Conservation (phyloP, 1,140 invertebrate species). For the Nasonia giraulti region DNA sequence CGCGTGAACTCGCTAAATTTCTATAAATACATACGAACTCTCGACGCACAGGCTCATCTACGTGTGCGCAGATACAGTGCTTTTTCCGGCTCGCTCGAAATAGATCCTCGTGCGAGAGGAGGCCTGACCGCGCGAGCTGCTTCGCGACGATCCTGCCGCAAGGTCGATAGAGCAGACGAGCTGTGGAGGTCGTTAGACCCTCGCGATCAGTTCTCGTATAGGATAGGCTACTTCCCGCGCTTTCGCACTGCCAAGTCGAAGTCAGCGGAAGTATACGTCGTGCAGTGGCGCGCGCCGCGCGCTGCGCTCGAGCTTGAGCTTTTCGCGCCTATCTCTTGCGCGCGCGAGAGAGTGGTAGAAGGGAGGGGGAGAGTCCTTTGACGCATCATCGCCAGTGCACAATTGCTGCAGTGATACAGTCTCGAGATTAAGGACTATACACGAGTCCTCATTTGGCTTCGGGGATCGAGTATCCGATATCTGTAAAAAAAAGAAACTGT, state of each 20-base stretch:
- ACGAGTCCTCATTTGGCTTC: background rate
- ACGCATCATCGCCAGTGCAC: background rate
- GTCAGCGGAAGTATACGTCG: background rate
- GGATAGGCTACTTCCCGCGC: slow-evolving; percentile 5
- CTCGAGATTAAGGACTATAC: slow-evolving; percentile 1
- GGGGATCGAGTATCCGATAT: background rate
- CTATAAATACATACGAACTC: background rate
- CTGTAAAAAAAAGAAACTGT: background rate
- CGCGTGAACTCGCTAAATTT: slow-evolving; percentile 18
- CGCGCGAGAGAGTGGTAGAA: background rate
- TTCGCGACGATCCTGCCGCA: background rate
- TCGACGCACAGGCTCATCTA: background rate
- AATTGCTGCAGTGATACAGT: slow-evolving; percentile 6
- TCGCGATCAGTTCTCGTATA: background rate
- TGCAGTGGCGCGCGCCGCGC: background rate
- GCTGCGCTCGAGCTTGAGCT: background rate
- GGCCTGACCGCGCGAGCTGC: background rate
- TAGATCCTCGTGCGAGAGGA: background rate
- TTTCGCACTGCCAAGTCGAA: slow-evolving; percentile 1
- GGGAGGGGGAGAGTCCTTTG: background rate
- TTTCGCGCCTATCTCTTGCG: slow-evolving; percentile 27
- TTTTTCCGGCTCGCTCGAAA: background rate
- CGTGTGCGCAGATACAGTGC: too few species aligned
- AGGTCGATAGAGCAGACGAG: background rate
- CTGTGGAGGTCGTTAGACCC: slow-evolving; percentile 10